Evolutionary conservation across 2,797 vertebrate genomes (phyloP), one percentile per base, ranked within the genome.

Genomic region (Sphaeramia orbicularis): DNA sequence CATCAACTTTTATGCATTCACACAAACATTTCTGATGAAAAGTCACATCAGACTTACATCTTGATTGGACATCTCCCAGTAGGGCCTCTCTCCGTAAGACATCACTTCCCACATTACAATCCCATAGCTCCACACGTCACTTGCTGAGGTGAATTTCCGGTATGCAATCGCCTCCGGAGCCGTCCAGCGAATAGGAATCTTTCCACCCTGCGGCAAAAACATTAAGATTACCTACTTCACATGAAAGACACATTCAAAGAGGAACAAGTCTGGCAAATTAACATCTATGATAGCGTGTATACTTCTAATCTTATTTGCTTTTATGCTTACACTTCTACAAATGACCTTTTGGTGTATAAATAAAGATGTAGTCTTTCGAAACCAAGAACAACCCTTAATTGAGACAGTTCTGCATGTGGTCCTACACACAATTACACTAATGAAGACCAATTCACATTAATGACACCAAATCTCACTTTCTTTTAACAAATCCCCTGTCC

Each of bases 51-150:
- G 57, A 95, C 97, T 96, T 89, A 99, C 98, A 7, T 99, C 97
- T 90, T 99, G 98, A 91, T 99, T 99, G 81, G 96, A 97, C 98
- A 99, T 99, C 73, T 99, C 98, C 98, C 98, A 99, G 87, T 99
- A 99, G 12, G 97, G 98, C 70, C 98, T 95, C 89, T 99, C 98
- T 38, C 98, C 97, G 0, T 98, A 99, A 3, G 97, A 98, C 92
- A 98, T 97, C 77, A 99, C 97, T 67, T 99, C 97, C 98, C 97
- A 99, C 97, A 99, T 98, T 36, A 99, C 97, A 0, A 99, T 97
- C 65, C 98, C 98, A 0, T 99, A 99, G 68, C 97, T 99, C 98
- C 98, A 99, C 66, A 97, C 96, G 0, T 99, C 97, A 10, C 96
- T 98, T 63, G 97, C 96, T 0, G 97, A 99, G 0, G 98, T 99